These are phyloP conservation scores for Lamprotornis superbus DNA, from an alignment of 2,113 vertebrate species.

Conservation along the genomic window DNA sequence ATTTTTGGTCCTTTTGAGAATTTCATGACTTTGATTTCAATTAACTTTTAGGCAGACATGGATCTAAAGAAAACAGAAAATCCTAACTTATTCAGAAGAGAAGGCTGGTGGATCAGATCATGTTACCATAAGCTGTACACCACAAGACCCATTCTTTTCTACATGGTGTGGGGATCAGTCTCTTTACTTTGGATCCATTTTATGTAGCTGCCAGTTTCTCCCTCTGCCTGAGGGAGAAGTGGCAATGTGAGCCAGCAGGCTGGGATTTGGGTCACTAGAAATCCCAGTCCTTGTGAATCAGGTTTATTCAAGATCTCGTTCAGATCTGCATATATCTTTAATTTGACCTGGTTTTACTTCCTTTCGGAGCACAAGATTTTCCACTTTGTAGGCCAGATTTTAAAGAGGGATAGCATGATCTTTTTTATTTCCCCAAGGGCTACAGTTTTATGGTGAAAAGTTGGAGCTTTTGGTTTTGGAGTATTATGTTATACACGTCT, in stretches of 20 bases:
- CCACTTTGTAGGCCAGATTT: neutral
- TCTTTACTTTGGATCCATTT: neutral
- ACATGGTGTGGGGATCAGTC: neutral
- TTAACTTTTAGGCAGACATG: neutral
- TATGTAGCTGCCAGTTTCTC: neutral
- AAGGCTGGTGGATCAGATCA: neutral
- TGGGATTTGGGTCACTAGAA: neutral
- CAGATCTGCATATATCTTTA: neutral
- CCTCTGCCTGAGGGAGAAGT: neutral
- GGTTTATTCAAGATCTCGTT: neutral
- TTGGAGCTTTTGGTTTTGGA: neutral
- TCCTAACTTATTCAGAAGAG: neutral
- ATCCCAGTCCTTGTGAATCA: neutral
- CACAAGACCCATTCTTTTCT: neutral
- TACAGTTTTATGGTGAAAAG: neutral
- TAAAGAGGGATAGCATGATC: neutral
- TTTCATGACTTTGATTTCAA: neutral
- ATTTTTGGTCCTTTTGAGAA: neutral
- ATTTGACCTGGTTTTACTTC: neutral
- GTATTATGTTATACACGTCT: rapidly evolving
- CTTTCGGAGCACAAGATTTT: neutral
- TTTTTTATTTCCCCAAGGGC: neutral
- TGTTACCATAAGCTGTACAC: neutral
- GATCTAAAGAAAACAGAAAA: neutral
- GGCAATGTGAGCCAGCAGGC: neutral